Conservation (phyloP, 2,888 invertebrate genomes). For the Lasiommata megera region DNA sequence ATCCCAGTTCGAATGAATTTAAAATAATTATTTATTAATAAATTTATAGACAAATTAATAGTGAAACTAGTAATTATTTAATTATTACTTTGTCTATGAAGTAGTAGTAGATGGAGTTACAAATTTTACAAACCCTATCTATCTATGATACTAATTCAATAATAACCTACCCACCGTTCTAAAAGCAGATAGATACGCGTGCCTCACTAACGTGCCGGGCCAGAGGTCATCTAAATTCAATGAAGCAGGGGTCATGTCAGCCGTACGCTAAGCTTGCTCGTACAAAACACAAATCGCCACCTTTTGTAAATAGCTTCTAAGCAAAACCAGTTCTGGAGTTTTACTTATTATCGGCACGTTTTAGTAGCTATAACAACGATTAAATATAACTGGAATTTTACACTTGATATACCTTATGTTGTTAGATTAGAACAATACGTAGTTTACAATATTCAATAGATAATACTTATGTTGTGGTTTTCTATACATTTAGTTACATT, state of each 20-base stretch:
- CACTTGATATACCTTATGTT: too few relatives aligned
- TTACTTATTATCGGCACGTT: background rate
- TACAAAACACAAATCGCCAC: conserved; percentile 3
- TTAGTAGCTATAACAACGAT: background rate
- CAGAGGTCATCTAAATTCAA: conserved; percentile 19
- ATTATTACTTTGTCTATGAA: too few relatives aligned
- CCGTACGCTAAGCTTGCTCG: background rate
- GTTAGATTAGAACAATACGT: too few relatives aligned
- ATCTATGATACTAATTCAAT: background rate
- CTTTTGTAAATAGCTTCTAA: background rate
- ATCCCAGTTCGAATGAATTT: too few relatives aligned
- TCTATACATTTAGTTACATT: too few relatives aligned
- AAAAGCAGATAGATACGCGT: conserved; percentile 29
- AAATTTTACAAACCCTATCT: background rate
- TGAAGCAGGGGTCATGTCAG: conserved; percentile 25
- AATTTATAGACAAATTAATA: too few relatives aligned
- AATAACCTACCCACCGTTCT: background rate
- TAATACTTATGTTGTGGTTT: too few relatives aligned
- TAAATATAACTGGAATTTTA: too few relatives aligned
- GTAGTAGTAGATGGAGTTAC: too few relatives aligned
- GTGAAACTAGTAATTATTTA: too few relatives aligned
- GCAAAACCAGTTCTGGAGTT: conserved; percentile 6
- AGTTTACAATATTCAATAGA: too few relatives aligned
- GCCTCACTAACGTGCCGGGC: conserved; percentile 31
- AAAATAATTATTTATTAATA: too few relatives aligned